Evolutionary conservation across 2,113 vertebrate genomes (phyloP), one percentile per base, ranked within the genome.

Genomic region (Athene cunicularia): DNA sequence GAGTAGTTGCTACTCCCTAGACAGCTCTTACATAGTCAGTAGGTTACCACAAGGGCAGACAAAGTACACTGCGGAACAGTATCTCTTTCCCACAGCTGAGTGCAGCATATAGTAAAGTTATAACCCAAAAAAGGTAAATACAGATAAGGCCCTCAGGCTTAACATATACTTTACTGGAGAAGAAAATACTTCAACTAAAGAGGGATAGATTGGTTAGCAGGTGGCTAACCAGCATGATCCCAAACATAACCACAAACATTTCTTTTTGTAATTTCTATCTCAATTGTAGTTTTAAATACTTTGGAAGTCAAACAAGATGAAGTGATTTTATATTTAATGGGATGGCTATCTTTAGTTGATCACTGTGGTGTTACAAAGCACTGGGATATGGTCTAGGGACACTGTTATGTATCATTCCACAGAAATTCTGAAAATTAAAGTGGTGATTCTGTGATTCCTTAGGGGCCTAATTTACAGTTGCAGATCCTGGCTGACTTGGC

Each of bases 141-240:
- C 0, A 1, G 55, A 66, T 49, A 79, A 79, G 58, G 52, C 62
- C 83, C 82, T 85, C 70, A 88, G 83, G 87, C 83, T 92, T 75
- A 82, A 41, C 37, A 53, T 19, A 60, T 28, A 74, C 52, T 87
- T 75, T 76, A 60, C 11, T 53, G 49, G 39, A 93, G 53, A 95
- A 87, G 55, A 92, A 95, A 88, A 83, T 75, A 88, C 56, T 92
- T 86, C 45, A 72, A 47, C 73, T 94, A 62, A 86, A 94, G 35
- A 83, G 55, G n/a, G 32, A 76, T 91, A 95, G 73, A 95, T 88
- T 91, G 86, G 88, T 86, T 96, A 97, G 94, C 95, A 97, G 95
- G 90, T 97, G 95, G 96, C 88, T 96, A 94, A 82, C 39, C 94
- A 97, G 93, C 91, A 84, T 80, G 91, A 95, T 86, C 24, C 15